Conservation (phyloP, 30 jellyfish, hydroid and myxozoan species). For the Euphysa ruthae region DNA sequence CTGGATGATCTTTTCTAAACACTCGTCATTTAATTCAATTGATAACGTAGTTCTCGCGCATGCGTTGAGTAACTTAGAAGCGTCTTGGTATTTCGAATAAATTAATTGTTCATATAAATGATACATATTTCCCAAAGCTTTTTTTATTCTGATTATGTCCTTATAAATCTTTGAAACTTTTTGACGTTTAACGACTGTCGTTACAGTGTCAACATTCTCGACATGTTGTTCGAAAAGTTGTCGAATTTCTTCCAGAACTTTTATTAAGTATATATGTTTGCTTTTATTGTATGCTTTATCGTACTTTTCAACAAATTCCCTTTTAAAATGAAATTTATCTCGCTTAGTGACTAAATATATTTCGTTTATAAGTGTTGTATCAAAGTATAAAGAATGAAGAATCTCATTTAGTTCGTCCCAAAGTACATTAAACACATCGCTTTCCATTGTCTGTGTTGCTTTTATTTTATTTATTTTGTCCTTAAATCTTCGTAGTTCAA, state of each 20-base stretch:
- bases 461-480: constrained; percentile 15
- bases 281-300: neutral
- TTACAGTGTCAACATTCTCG: constrained; percentile 17
- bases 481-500: neutral
- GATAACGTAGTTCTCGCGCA: neutral
- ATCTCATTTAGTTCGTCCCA: constrained; percentile 24
- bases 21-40: constrained; percentile 4
- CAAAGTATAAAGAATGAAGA: constrained; percentile 10
- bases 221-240: neutral
- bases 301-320: neutral
- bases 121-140: constrained; percentile 1
- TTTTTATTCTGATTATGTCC: neutral
- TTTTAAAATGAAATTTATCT: neutral
- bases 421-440: neutral
- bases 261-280: neutral
- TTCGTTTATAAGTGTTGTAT: neutral
- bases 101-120: neutral
- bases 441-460: neutral
- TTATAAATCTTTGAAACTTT: neutral
- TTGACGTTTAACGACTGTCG: constrained; percentile 6
- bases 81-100: constrained; percentile 1
- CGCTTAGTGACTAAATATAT: neutral
- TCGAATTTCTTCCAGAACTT: neutral
- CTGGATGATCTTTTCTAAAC: neutral
- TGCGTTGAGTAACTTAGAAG: neutral